Evolutionary conservation across 1,140 invertebrate genomes (phyloP).

Genomic region (Anagrus nilaparvatae): DNA sequence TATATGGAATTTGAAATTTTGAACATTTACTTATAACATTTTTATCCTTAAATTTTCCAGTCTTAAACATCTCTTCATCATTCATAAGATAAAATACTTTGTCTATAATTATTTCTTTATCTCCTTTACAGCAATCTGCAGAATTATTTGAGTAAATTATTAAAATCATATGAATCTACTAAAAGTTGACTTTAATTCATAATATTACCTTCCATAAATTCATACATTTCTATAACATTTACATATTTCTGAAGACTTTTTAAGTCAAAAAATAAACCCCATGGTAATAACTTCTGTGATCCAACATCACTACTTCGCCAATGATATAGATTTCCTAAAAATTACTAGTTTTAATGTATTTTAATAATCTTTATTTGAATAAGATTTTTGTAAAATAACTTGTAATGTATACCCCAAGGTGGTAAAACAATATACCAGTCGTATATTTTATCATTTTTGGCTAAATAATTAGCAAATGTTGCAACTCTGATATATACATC

Average conservation of each 20-base stretch:
- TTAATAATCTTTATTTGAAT: background rate
- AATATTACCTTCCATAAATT: slow-evolving; percentile 63
- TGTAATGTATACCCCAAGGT: slow-evolving; percentile 72
- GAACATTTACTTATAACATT: slow-evolving; percentile 54
- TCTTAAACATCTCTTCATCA: slow-evolving; percentile 75
- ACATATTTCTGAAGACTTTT: slow-evolving; percentile 65
- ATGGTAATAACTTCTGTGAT: slow-evolving; percentile 50
- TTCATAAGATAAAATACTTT: slow-evolving; percentile 74
- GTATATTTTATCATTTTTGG: slow-evolving; percentile 40
- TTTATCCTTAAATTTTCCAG: slow-evolving; percentile 73
- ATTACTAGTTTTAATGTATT: slow-evolving; percentile 1
- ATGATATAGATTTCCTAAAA: slow-evolving; percentile 59
- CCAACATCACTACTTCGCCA: slow-evolving; percentile 60
- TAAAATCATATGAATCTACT: slow-evolving; percentile 13
- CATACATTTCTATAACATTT: slow-evolving; percentile 79
- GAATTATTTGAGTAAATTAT: no score
- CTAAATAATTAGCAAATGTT: slow-evolving; percentile 60
- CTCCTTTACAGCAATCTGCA: slow-evolving; percentile 31
- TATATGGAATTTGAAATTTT: slow-evolving; percentile 35
- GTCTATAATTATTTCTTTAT: slow-evolving; percentile 51
- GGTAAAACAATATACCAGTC: slow-evolving; percentile 66
- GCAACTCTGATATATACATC: slow-evolving; percentile 93
- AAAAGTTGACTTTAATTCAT: slow-evolving; percentile 10
- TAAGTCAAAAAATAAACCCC: slow-evolving; percentile 83
- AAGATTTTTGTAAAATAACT: slow-evolving; percentile 1